A percentile compares a stretch with the other conserved stretches of the same genome.
phyloP scores from a whole-genome alignment of 2,888 invertebrate species.

The Plutella xylostella region DNA sequence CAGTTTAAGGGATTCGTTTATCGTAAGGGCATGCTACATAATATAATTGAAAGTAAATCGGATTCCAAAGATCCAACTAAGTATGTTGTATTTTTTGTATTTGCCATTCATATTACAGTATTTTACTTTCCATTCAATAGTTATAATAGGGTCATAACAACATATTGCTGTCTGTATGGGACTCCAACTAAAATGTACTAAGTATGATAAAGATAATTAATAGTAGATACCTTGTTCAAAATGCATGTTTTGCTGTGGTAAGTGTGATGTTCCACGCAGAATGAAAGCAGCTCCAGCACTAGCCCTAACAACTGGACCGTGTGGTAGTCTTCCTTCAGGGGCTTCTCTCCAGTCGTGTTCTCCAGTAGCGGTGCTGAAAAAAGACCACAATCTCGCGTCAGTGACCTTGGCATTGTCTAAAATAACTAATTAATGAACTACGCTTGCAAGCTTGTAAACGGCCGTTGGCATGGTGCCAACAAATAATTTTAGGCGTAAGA shows the following conservation, averaged over 20 bases:
- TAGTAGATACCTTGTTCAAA: slow-evolving; percentile 78
- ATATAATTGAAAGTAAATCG: too few relatives aligned
- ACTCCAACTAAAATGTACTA: background rate
- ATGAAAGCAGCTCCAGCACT: slow-evolving; percentile 94
- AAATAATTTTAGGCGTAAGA: too few relatives aligned
- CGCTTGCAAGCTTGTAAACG: too few relatives aligned
- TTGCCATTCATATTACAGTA: background rate
- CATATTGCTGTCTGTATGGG: background rate
- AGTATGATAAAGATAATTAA: background rate
- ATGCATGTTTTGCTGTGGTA: slow-evolving; percentile 99
- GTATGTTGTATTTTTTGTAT: too few relatives aligned
- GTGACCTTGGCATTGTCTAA: too few relatives aligned
- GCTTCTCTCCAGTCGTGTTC: slow-evolving; percentile 91
- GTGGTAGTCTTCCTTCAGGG: slow-evolving; percentile 94
- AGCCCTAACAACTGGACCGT: slow-evolving; percentile 95
- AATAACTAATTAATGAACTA: too few relatives aligned
- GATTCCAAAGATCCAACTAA: too few relatives aligned
- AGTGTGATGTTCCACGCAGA: slow-evolving; percentile 99
- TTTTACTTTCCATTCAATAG: background rate
- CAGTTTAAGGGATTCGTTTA: too few relatives aligned
- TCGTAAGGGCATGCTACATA: too few relatives aligned
- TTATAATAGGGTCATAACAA: background rate
- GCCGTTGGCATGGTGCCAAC: too few relatives aligned
- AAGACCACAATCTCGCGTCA: too few relatives aligned
- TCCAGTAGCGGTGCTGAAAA: slow-evolving; percentile 87